Evolutionary conservation across 2,113 vertebrate genomes (phyloP).

Genomic region (Cichladusa arquata): DNA sequence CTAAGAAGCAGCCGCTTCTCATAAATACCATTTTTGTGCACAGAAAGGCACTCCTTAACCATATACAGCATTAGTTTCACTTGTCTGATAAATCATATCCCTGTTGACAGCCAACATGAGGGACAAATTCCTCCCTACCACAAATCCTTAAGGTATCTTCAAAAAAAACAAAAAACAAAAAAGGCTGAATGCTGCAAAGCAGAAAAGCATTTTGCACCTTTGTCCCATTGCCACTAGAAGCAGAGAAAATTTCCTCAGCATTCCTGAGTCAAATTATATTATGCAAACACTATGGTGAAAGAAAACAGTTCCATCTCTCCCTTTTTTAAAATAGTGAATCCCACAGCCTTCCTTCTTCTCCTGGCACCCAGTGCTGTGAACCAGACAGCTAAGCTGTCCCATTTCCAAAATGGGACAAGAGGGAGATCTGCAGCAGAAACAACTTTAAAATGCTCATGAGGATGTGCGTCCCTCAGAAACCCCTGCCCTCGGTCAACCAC

Average conservation of each 20-base stretch:
- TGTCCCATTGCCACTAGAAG: not conserved
- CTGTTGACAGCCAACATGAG: not conserved
- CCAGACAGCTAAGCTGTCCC: not conserved
- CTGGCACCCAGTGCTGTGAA: not conserved
- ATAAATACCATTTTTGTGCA: not conserved
- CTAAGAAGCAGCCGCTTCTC: not conserved
- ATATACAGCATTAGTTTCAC: not conserved
- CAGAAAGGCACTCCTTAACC: not conserved
- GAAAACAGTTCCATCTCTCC: not conserved
- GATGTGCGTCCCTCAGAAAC: fast-evolving
- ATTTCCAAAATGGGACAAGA: not conserved
- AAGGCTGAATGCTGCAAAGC: not conserved
- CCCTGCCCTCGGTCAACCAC: not conserved
- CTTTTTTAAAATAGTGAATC: not conserved
- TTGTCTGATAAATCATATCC: constrained; percentile 6
- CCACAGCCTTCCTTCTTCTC: not conserved
- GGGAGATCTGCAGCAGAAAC: not conserved
- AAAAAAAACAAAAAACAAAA: not conserved
- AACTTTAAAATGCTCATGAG: fast-evolving
- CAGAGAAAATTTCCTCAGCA: not conserved
- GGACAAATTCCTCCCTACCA: not conserved
- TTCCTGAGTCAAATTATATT: not conserved
- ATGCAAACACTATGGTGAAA: not conserved
- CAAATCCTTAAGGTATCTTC: not conserved
- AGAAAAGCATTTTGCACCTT: not conserved